phyloP scores from a whole-genome alignment of 2,113 vertebrate genomes.

The Trichomycterus rosablanca region DNA sequence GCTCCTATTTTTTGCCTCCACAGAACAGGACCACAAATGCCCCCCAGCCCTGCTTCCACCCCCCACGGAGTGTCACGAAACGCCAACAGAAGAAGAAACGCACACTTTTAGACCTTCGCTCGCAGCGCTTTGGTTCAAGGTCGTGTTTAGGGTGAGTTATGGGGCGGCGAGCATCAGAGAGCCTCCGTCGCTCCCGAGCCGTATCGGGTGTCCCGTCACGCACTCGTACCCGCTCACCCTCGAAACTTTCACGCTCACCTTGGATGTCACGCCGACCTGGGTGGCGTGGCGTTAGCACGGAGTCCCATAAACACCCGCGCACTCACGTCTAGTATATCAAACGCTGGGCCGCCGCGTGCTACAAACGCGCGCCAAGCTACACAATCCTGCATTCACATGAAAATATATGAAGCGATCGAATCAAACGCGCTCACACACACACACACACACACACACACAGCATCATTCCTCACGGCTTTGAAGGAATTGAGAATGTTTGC shows the following conservation, averaged over 20 bases:
- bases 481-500: conserved; percentile 64
- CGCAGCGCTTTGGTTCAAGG: conserved; percentile 55
- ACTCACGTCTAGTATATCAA: conserved; percentile 29
- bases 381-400: too few relatives aligned
- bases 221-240: conserved; percentile 50
- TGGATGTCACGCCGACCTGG: conserved; percentile 69
- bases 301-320: conserved; percentile 38
- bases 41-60: too few relatives aligned
- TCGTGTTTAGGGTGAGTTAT: conserved; percentile 55
- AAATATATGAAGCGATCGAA: too few relatives aligned
- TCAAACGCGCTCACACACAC: too few relatives aligned
- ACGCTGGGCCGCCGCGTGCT: too few relatives aligned
- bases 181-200: conserved; percentile 41
- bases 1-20: too few relatives aligned
- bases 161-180: conserved; percentile 55
- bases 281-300: conserved; percentile 61
- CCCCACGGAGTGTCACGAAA: conserved; percentile 16
- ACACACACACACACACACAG: conserved; percentile 45
- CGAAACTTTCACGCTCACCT: conserved; percentile 47
- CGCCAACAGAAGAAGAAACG: conserved; percentile 19
- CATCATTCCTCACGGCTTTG: conserved; percentile 58
- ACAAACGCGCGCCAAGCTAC: too few relatives aligned
- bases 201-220: conserved; percentile 65
- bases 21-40: too few relatives aligned
- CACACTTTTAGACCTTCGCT: conserved; percentile 42